These are phyloP conservation scores for Rotaria socialis DNA, from an alignment of 2,888 invertebrate genomes.

Conservation along the genomic window DNA sequence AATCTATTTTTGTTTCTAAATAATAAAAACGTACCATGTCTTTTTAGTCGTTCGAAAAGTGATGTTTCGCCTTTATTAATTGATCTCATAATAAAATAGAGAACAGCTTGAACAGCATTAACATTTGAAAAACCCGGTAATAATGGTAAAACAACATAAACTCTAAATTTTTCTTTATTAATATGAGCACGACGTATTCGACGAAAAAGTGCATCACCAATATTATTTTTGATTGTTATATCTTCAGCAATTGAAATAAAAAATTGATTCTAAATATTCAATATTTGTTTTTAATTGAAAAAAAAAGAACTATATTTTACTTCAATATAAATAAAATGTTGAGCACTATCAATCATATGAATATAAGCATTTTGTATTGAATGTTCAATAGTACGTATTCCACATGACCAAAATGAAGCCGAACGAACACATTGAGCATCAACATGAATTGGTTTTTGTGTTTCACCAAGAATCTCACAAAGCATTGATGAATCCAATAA, in stretches of 20 bases:
- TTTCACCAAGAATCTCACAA: neutral
- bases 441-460: neutral
- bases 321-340: constrained; percentile 91
- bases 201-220: constrained; percentile 33
- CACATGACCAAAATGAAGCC: constrained; percentile 83
- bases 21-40: neutral
- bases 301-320: neutral
- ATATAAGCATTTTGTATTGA: constrained; percentile 92
- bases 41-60: constrained; percentile 50
- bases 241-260: constrained; percentile 66
- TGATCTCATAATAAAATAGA: constrained; percentile 93
- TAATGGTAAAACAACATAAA: constrained; percentile 83
- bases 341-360: constrained; percentile 80
- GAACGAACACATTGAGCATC: constrained; percentile 65
- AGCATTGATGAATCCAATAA: neutral
- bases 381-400: constrained; percentile 77
- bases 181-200: constrained; percentile 57
- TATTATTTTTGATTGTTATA: neutral
- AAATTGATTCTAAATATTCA: constrained; percentile 75
- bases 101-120: constrained; percentile 82
- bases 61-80: constrained; percentile 83
- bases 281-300: neutral
- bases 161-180: constrained; percentile 73
- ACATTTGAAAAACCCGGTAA: constrained; percentile 95
- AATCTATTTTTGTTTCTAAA: too few species aligned